These are phyloP conservation scores for Lasioglossum marginatum DNA, from an alignment of 2,888 invertebrate species.

Conservation along the genomic window DNA sequence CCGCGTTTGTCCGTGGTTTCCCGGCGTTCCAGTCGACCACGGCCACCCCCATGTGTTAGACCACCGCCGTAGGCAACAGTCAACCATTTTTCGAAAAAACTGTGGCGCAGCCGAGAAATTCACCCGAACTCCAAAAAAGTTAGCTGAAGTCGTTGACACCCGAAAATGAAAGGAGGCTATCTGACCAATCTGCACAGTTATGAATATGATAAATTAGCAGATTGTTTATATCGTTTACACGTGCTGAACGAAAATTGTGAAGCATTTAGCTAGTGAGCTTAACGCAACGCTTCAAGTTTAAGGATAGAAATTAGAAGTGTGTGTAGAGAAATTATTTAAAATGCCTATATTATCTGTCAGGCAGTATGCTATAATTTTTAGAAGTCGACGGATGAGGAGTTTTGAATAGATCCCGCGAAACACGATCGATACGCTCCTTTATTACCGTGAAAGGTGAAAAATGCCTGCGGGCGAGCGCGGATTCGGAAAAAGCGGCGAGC, in stretches of 20 bases:
- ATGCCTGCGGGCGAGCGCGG: not conserved
- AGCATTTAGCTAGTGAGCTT: no score
- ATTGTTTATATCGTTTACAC: no score
- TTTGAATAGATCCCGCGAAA: no score
- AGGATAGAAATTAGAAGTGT: no score
- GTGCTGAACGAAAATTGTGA: no score
- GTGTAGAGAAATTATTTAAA: no score
- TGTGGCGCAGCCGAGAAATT: not conserved
- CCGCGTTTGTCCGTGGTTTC: conserved; percentile 54
- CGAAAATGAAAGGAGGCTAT: not conserved
- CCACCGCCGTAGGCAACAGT: conserved; percentile 10
- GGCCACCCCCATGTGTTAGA: conserved; percentile 40
- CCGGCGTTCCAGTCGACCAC: conserved; percentile 16
- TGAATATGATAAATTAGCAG: no score
- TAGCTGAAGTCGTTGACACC: not conserved
- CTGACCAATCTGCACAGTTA: not conserved
- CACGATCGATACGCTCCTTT: not conserved
- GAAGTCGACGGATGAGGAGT: no score
- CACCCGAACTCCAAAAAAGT: not conserved
- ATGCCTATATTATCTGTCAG: no score
- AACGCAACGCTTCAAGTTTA: no score
- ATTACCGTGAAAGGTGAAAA: not conserved
- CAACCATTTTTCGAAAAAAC: not conserved
- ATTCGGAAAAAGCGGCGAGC: not conserved
- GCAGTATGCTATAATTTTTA: no score